Conservation (phyloP, 1,140 invertebrate species). For the Phthorimaea operculella region DNA sequence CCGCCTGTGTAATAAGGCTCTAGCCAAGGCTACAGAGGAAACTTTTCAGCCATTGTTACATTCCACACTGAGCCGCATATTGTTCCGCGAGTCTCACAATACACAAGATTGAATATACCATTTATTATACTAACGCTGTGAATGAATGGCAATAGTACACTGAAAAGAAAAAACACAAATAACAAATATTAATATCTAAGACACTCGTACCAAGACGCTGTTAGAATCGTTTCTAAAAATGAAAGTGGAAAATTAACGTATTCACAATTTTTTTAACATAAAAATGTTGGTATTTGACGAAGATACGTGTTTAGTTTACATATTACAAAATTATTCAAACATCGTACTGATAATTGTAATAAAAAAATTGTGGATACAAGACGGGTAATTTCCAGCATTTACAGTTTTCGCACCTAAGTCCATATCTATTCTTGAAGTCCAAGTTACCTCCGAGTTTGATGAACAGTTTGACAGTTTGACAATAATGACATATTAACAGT, state of each 20-base stretch:
- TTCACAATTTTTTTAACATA: constrained; percentile 29
- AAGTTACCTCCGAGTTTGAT: constrained; percentile 39
- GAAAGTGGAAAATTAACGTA: constrained; percentile 26
- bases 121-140: constrained; percentile 9
- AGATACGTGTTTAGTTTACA: too few relatives aligned
- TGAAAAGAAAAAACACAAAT: constrained; percentile 22
- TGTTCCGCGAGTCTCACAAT: background rate
- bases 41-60: constrained; percentile 10
- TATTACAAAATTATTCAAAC: too few relatives aligned
- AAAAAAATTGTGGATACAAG: constrained; percentile 40
- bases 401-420: constrained; percentile 56
- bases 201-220: constrained; percentile 67
- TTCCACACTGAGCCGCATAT: background rate
- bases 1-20: too few relatives aligned
- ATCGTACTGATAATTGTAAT: too few relatives aligned
- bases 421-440: constrained; percentile 68
- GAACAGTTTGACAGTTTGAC: constrained; percentile 25
- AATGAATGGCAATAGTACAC: constrained; percentile 26
- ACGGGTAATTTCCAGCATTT: constrained; percentile 46
- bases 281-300: too few relatives aligned
- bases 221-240: constrained; percentile 46
- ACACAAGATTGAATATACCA: background rate
- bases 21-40: constrained; percentile 21
- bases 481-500: constrained; percentile 35
- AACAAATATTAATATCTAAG: constrained; percentile 46